A percentile compares a stretch with the other conserved stretches of the same genome.
Evolutionary conservation across 2,888 invertebrate species (phyloP).

Genomic region (Athalia rosae): DNA sequence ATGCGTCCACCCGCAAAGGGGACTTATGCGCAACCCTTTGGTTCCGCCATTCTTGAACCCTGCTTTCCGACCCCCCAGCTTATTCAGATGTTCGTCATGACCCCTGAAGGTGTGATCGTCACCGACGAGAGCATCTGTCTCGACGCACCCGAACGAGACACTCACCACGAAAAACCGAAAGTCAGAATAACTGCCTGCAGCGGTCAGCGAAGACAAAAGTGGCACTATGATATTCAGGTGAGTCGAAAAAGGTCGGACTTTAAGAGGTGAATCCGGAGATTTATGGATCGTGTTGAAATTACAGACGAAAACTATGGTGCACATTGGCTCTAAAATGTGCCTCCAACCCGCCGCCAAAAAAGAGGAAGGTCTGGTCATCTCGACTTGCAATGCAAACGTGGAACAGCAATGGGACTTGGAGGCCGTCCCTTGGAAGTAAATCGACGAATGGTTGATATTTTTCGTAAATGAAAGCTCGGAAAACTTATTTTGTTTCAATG

Average conservation of each 20-base stretch:
- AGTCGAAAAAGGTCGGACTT: slow-evolving; percentile 44
- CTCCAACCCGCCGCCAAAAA: slow-evolving; percentile 75
- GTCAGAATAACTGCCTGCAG: slow-evolving; percentile 85
- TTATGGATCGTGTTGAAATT: slow-evolving; percentile 52
- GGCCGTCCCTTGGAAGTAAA: slow-evolving; percentile 80
- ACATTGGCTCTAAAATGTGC: slow-evolving; percentile 77
- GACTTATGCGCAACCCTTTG: slow-evolving; percentile 81
- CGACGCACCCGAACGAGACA: slow-evolving; percentile 79
- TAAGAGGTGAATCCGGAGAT: slow-evolving; percentile 9
- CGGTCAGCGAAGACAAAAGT: slow-evolving; percentile 81
- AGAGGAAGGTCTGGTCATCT: slow-evolving; percentile 77
- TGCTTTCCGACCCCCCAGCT: slow-evolving; percentile 79
- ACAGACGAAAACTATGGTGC: slow-evolving; percentile 75
- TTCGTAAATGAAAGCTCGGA: background rate
- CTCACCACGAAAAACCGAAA: slow-evolving; percentile 76
- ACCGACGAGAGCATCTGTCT: slow-evolving; percentile 92
- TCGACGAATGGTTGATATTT: background rate
- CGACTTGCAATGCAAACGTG: slow-evolving; percentile 76
- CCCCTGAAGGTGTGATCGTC: slow-evolving; percentile 84
- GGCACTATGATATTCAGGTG: slow-evolving; percentile 78
- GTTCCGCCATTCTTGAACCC: slow-evolving; percentile 80
- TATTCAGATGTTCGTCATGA: slow-evolving; percentile 84
- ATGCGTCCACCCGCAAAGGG: slow-evolving; percentile 79
- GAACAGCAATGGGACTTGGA: slow-evolving; percentile 84
- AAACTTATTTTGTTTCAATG: background rate